Evolutionary conservation across 1,140 invertebrate genomes (phyloP), one percentile per base, ranked within the genome.

Genomic region (Drosophila persimilis): DNA sequence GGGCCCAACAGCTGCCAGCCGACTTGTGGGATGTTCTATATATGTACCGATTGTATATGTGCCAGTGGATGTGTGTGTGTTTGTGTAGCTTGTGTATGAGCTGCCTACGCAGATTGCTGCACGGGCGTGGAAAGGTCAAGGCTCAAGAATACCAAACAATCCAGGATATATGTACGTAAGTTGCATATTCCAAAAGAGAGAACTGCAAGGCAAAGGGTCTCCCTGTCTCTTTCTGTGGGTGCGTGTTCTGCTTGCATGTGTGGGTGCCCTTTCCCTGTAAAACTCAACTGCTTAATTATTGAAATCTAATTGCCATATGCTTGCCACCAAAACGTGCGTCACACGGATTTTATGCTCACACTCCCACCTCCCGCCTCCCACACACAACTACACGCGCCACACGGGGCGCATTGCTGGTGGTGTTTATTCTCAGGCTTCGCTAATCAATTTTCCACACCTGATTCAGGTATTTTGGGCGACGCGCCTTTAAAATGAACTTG

Each of bases 71-170:
- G 35, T 64, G 17, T 41, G n/a, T 56, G 2, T 58, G 48, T 53
- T 8, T 41, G 65, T 39, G 59, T 50, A 50, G 48, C 41, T 8
- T 41, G 65, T 39, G 59, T 50, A 50, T 39, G 55, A 22, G 50
- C 41, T 54, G 29, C 72, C 69, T 53, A 74, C 70, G 70, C 70
- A 46, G 22, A 22, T 52, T 52, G 51, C 20, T 64, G 66, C 58
- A 54, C 62, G 74, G 50, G 72, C 61, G 48, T 70, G 61, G 64
- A 85, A 84, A 84, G 80, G 80, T 84, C 73, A 85, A 84, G 66
- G 78, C 62, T 73, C 63, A 65, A 65, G 62, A 56, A 61, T 24
- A 52, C 53, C 59, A 62, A 39, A 83, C 58, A 71, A 64, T 13
- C 35, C 29, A 80, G 55, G 63, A 73, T 60, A 62, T 64, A 75